A percentile compares a stretch with the other conserved stretches of the same genome.
Evolutionary conservation across 1,140 invertebrate genomes (phyloP).

Genomic region (Sinonovacula constricta): DNA sequence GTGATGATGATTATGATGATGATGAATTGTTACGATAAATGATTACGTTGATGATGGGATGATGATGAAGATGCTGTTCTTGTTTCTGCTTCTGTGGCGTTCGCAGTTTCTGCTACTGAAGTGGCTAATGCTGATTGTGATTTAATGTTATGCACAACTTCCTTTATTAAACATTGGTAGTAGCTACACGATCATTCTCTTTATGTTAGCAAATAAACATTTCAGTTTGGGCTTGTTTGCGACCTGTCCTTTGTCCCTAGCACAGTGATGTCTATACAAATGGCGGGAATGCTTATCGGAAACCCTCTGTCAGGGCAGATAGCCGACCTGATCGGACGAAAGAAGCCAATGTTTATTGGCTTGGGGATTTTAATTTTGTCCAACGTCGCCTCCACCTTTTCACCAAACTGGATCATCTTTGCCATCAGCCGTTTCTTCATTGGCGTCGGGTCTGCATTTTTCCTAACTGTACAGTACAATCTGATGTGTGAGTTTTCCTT

Average conservation of each 20-base stretch:
- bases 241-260: constrained; percentile 54
- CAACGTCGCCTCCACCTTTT: constrained; percentile 53
- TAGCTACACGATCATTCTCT: too few relatives aligned
- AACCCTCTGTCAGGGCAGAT: constrained; percentile 58
- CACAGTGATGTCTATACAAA: constrained; percentile 66
- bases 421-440: constrained; percentile 65
- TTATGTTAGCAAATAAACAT: too few relatives aligned
- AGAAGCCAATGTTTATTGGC: constrained; percentile 55
- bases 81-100: too few relatives aligned
- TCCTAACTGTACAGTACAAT: constrained; percentile 40
- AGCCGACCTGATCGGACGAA: constrained; percentile 64
- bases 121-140: too few relatives aligned
- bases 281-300: constrained; percentile 68
- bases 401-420: constrained; percentile 66
- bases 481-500: constrained; percentile 43
- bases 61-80: too few relatives aligned
- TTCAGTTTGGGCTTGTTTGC: constrained; percentile 70
- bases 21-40: too few relatives aligned
- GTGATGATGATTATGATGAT: too few relatives aligned
- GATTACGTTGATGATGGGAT: too few relatives aligned
- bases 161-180: too few relatives aligned
- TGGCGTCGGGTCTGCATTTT: constrained; percentile 47
- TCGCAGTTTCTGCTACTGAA: too few relatives aligned
- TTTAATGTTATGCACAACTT: too few relatives aligned
- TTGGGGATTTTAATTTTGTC: constrained; percentile 41